Percentiles rank a stretch among this genome's conserved stretches.
Evolutionary conservation across 2,888 invertebrate species (phyloP).

Genomic region (Shargacucullia verbasci): DNA sequence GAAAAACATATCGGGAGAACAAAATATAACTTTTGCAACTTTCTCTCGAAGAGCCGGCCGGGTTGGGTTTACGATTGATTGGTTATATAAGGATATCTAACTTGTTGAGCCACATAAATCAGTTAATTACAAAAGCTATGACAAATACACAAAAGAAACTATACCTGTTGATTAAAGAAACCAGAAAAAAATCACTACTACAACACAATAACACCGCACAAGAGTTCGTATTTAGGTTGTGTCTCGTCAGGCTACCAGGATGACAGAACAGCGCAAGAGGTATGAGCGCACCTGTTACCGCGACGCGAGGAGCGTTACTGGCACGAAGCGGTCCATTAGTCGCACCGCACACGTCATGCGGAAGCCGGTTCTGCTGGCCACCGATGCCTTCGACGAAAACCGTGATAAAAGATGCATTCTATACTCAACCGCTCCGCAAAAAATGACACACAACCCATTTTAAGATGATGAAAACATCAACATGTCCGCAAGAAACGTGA

Average conservation of each 20-base stretch:
- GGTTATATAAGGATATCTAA: conserved; percentile 48
- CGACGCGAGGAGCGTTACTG: conserved; percentile 85
- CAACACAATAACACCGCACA: conserved; percentile 68
- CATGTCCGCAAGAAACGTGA: conserved; percentile 32
- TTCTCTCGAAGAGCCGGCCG: conserved; percentile 55
- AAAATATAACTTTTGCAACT: conserved; percentile 57
- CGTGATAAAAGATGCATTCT: conserved; percentile 72
- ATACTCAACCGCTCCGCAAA: conserved; percentile 58
- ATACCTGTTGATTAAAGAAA: conserved; percentile 50
- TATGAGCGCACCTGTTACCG: conserved; percentile 82
- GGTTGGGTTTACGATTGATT: conserved; percentile 48
- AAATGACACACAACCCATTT: conserved; percentile 51
- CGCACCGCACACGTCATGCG: conserved; percentile 83
- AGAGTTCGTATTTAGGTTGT: conserved; percentile 62
- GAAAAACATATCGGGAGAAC: conserved; percentile 35
- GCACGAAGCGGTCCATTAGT: conserved; percentile 80
- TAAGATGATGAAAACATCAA: conserved; percentile 47
- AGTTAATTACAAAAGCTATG: conserved; percentile 14
- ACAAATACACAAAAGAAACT: conserved; percentile 16
- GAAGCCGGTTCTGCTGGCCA: conserved; percentile 85
- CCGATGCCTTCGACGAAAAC: conserved; percentile 78
- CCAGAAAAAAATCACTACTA: conserved; percentile 30
- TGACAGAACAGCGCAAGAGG: conserved; percentile 69
- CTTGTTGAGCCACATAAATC: conserved; percentile 38
- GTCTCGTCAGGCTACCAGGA: conserved; percentile 69